Percentiles rank a stretch among this genome's conserved stretches.
Evolutionary conservation across 2,797 vertebrate species (phyloP).

Genomic region (Clarias laeviceps): DNA sequence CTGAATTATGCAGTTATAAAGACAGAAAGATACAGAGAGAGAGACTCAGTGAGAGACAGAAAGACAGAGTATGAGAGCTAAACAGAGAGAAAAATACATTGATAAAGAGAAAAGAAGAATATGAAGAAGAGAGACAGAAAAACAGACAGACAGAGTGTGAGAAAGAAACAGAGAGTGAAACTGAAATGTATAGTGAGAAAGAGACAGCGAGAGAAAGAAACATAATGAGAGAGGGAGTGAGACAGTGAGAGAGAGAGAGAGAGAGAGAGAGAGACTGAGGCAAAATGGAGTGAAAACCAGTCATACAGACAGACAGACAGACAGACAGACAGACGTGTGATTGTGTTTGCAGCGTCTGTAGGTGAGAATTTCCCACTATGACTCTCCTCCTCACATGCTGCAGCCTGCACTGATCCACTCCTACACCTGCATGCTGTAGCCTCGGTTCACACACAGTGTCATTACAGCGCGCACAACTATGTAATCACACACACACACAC

Average conservation of each 20-base stretch:
- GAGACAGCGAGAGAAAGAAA: neutral
- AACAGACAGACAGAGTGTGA: neutral
- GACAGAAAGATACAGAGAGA: neutral
- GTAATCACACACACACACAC: slow-evolving; percentile 17
- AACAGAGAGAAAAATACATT: neutral
- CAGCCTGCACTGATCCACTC: slow-evolving; percentile 32
- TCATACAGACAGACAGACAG: neutral
- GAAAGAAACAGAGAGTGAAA: neutral
- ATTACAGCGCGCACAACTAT: slow-evolving; percentile 12
- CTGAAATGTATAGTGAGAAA: neutral
- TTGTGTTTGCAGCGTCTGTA: neutral
- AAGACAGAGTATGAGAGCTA: neutral
- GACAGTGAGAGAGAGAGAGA: no score
- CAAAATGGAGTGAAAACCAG: neutral
- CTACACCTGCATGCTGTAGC: slow-evolving; percentile 39
- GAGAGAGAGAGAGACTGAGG: neutral
- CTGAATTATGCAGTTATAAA: neutral
- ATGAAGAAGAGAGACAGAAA: neutral
- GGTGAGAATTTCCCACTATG: slow-evolving; percentile 2
- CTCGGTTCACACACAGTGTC: neutral
- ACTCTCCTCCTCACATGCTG: slow-evolving; percentile 32
- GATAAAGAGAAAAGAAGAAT: neutral
- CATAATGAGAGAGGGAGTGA: neutral
- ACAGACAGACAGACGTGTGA: neutral
- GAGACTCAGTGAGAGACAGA: neutral